phyloP scores from a whole-genome alignment of 2,797 vertebrate species.

The Amazona finschi region DNA sequence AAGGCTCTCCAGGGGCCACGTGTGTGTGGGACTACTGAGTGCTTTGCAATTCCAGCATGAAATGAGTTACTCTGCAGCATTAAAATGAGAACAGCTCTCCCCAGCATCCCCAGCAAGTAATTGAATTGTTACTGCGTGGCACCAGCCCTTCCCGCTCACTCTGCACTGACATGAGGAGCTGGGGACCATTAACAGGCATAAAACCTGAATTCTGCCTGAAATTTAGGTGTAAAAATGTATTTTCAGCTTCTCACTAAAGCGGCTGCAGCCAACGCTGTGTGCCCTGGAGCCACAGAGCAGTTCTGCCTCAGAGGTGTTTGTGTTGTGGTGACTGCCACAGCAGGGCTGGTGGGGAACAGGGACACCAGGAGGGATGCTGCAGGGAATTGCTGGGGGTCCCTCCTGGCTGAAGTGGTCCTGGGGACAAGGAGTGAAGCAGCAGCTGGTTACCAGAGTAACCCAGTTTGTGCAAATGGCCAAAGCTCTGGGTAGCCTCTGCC shows the following conservation, averaged over 20 bases:
- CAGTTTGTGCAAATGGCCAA: neutral
- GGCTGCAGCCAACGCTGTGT: rapidly evolving
- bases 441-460: neutral
- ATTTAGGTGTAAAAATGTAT: neutral
- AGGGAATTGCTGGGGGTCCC: neutral
- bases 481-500: neutral
- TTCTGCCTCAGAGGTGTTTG: neutral
- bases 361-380: neutral
- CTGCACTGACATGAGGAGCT: neutral
- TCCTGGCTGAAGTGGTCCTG: rapidly evolving
- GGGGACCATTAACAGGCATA: neutral
- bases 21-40: neutral
- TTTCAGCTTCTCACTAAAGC: neutral
- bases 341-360: rapidly evolving
- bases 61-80: conserved; percentile 36
- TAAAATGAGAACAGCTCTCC: conserved; percentile 33
- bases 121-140: neutral
- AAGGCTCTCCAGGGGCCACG: conserved; percentile 39
- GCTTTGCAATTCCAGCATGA: conserved; percentile 58
- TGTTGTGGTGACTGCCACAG: neutral
- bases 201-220: neutral
- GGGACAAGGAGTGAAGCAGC: neutral
- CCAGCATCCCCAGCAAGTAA: conserved; percentile 35
- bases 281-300: neutral
- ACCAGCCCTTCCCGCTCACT: neutral